Evolutionary conservation across 2,113 vertebrate genomes (phyloP), one percentile per base, ranked within the genome.

Genomic region (Siniperca knerii): DNA sequence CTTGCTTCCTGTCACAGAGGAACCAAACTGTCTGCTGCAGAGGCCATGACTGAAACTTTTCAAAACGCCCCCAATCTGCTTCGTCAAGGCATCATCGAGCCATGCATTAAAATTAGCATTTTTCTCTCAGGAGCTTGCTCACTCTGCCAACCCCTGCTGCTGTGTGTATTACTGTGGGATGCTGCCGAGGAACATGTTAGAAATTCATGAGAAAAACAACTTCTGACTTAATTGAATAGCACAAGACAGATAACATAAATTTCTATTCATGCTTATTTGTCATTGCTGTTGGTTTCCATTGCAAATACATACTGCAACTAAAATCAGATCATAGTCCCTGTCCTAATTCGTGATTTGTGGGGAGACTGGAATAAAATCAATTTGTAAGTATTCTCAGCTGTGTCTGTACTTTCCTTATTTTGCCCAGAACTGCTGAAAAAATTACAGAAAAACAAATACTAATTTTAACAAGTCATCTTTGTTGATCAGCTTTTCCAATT

Each of bases 121-220:
- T 88, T 50, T 70, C 65, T 83, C 66, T 62, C 21, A 66, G 77
- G 70, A 33, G 48, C 6, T 46, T n/a, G 25, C 46, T 69, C 37
- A 37, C 60, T 52, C 46, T 61, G 67, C 52, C 33, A 9, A 54
- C 37, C 11, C 50, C 80, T 66, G 76, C 54, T 54, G 40, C 69
- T 81, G 25, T 54, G 50, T 29, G 46, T 6, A 21, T 75, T 33
- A 40, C n/a, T 67, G 66, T 35, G 10, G 40, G 55, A 70, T 71
- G 29, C 68, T 68, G 76, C 48, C 0, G 23, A 76, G 50, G 33
- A 81, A 76, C 46, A 55, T 57, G 66, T 76, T 50, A 50, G 46
- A 42, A 76, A 89, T 83, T 81, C 75, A 85, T 80, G 62, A 84
- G 73, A 50, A 82, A 89, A 71, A 60, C 65, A 62, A 44, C 44